Evolutionary conservation across 2,888 invertebrate genomes (phyloP).

Genomic region (Drosophila eohydei): DNA sequence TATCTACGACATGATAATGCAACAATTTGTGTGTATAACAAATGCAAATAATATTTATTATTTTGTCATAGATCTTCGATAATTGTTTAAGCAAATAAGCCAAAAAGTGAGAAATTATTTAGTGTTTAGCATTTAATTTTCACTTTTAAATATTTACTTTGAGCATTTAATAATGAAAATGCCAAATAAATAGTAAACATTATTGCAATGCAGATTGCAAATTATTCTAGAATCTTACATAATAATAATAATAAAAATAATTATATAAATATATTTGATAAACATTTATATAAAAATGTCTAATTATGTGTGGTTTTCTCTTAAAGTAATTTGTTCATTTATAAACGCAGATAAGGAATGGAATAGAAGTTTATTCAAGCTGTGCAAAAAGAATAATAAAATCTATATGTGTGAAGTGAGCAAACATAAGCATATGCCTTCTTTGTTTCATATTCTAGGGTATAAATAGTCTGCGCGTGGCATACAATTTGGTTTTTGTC

Average conservation of each 20-base stretch:
- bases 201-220: not conserved
- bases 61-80: slow-evolving; percentile 12
- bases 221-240: slow-evolving; percentile 3
- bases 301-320: not conserved
- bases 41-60: slow-evolving; percentile 11
- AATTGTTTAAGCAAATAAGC: slow-evolving; percentile 29
- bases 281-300: not conserved
- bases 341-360: not conserved
- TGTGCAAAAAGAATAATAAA: too few relatives aligned
- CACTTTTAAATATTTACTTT: slow-evolving; percentile 13
- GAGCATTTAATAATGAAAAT: slow-evolving; percentile 2
- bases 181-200: slow-evolving; percentile 9
- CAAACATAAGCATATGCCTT: not conserved
- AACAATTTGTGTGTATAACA: slow-evolving; percentile 1
- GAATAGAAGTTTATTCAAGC: not conserved
- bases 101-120: slow-evolving; percentile 17
- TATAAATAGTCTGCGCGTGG: slow-evolving; percentile 66
- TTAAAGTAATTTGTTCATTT: not conserved
- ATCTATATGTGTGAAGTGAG: not conserved
- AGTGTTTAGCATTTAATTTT: not conserved
- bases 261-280: not conserved
- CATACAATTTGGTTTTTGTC: slow-evolving; percentile 54
- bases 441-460: slow-evolving; percentile 16
- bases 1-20: slow-evolving; percentile 16
- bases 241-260: not conserved